Percentiles rank a stretch among this genome's conserved stretches.
Conservation (phyloP, 2,888 invertebrate genomes). For the Catocala nupta region DNA sequence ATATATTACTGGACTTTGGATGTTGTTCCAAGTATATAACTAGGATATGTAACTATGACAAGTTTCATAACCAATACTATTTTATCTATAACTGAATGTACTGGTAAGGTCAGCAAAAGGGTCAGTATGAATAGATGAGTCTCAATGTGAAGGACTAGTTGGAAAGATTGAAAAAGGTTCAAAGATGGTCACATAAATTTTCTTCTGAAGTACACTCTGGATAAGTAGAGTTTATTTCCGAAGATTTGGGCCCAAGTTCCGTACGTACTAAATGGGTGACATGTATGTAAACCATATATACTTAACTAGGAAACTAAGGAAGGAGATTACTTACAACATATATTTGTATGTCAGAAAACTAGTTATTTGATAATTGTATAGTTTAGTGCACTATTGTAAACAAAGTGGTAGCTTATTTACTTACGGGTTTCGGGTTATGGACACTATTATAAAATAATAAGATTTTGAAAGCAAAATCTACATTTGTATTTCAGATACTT, state of each 20-base stretch:
- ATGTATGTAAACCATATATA: constrained; percentile 26
- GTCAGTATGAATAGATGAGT: constrained; percentile 74
- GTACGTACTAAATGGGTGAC: constrained; percentile 55
- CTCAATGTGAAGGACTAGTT: constrained; percentile 66
- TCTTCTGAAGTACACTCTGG: constrained; percentile 72
- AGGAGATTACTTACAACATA: too few relatives aligned
- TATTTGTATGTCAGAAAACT: too few relatives aligned
- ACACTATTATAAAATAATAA: too few relatives aligned
- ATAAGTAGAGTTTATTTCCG: constrained; percentile 80
- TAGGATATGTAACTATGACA: constrained; percentile 6
- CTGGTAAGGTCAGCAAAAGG: constrained; percentile 48
- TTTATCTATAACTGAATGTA: constrained; percentile 36
- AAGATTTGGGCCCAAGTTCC: constrained; percentile 75
- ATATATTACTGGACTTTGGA: too few relatives aligned
- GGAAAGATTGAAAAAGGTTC: constrained; percentile 73
- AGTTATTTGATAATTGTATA: too few relatives aligned
- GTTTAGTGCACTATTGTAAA: too few relatives aligned
- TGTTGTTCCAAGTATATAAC: too few relatives aligned
- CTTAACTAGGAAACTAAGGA: too few relatives aligned
- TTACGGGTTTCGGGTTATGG: too few relatives aligned
- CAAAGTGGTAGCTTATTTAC: too few relatives aligned
- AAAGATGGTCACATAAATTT: constrained; percentile 78
- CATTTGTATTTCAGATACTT: too few relatives aligned
- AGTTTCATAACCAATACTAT: constrained; percentile 42
- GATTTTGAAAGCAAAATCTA: too few relatives aligned